These are phyloP conservation scores for Chaenodraco wilsoni DNA, from an alignment of 2,797 vertebrate species.

Conservation along the genomic window DNA sequence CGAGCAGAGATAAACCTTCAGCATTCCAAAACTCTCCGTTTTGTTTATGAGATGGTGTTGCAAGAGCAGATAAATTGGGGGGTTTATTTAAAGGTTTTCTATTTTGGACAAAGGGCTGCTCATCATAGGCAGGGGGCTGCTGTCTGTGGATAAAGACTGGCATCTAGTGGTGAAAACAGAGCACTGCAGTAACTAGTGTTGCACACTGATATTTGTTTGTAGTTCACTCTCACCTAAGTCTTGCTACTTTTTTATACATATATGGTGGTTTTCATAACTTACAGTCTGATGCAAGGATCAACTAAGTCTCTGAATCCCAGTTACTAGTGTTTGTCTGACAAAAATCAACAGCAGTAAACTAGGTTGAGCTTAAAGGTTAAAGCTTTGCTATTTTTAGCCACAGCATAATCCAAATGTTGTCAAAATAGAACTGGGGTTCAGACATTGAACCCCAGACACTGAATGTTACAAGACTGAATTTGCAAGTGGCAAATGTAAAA, in stretches of 20 bases:
- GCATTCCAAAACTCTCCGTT: slow-evolving; percentile 82
- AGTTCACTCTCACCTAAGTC: background rate
- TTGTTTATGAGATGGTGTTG: slow-evolving; percentile 82
- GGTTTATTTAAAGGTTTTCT: slow-evolving; percentile 84
- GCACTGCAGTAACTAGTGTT: slow-evolving; percentile 7
- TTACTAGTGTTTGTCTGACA: background rate
- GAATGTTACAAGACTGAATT: background rate
- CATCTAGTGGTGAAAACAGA: slow-evolving; percentile 69
- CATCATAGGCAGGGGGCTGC: slow-evolving; percentile 39
- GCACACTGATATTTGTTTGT: background rate
- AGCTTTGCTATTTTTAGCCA: background rate
- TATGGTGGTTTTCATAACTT: background rate
- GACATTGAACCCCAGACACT: background rate
- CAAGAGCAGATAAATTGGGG: slow-evolving; percentile 80
- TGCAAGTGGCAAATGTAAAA: background rate
- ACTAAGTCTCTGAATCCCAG: background rate
- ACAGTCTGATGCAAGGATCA: background rate
- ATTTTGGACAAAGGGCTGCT: slow-evolving; percentile 81
- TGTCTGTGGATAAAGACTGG: slow-evolving; percentile 58
- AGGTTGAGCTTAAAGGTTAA: background rate
- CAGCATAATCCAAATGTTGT: background rate
- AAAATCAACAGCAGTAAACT: background rate
- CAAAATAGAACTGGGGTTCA: background rate
- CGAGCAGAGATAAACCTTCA: slow-evolving; percentile 82
- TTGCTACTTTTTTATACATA: background rate